Evolutionary conservation across 1,140 invertebrate species (phyloP), one percentile per base, ranked within the genome.

Genomic region (Spodoptera litura): DNA sequence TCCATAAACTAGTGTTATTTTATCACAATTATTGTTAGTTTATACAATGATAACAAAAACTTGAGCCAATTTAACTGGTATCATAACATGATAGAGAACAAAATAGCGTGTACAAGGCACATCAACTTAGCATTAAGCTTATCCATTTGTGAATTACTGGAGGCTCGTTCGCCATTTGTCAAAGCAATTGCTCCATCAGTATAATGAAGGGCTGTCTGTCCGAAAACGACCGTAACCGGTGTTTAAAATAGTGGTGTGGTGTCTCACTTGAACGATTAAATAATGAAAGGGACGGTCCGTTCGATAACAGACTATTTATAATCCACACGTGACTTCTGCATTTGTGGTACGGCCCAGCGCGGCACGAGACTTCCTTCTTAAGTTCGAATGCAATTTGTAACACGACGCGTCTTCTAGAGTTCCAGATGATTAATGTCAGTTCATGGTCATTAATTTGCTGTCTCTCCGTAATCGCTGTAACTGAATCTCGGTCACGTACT

Each of bases 71-170:
- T 74, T 59, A 8, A n/a, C 12, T 61, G 6, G 3, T 74, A 74
- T 61, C n/a, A 13, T 38, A 59, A 6, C 6, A 51, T 25, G 12
- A 15, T 74, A 74, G 13, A 52, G 44, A n/a, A 38, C 13, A 15
- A 61, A 74, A 74, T 74, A 35, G 71, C 71, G 71, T 74, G 38
- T 58, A 59, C 38, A 49, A 25, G 1, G 5, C 52, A 71, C 66
- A 56, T 71, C 13, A 71, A 38, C 68, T 61, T 61, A 61, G 11
- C 56, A 49, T 56, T 20, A 44, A 44, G 61, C 68, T 56, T n/a
- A 13, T 59, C 71, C 44, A 74, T 74, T 74, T 74, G 71, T 58
- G 71, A 51, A 59, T 74, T 59, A 74, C 56, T 51, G 13, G 15
- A 25, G 62, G 66, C 66, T 38, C 25, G 49, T 51, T 51, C 52